Evolutionary conservation across 2,797 vertebrate species (phyloP).

Genomic region (Chloroceryle inda): DNA sequence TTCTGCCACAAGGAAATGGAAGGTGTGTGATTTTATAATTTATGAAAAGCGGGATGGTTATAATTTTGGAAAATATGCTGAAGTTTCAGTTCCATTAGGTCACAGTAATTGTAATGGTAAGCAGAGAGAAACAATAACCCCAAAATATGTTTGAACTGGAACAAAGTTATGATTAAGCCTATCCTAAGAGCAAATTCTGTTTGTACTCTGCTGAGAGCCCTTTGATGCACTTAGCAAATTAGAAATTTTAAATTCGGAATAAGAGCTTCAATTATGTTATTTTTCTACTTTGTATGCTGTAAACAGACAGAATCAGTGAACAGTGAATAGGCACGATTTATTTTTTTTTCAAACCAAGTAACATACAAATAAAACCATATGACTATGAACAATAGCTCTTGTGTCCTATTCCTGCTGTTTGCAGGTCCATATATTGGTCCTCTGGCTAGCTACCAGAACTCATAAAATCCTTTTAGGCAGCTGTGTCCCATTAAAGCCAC

Average conservation of each 20-base stretch:
- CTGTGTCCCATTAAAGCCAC: conserved; percentile 67
- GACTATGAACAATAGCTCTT: conserved; percentile 48
- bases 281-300: not conserved
- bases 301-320: not conserved
- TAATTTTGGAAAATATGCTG: not conserved
- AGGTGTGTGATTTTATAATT: not conserved
- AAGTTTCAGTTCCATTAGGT: not conserved
- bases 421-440: conserved; percentile 48
- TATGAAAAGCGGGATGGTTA: not conserved
- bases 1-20: not conserved
- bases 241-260: not conserved
- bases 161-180: not conserved
- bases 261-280: conserved; percentile 8
- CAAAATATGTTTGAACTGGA: conserved; percentile 8
- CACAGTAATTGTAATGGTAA: not conserved
- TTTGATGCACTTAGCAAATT: not conserved
- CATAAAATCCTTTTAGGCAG: conserved; percentile 66
- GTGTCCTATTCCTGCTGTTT: conserved; percentile 40
- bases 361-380: conserved; percentile 46
- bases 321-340: not conserved
- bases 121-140: not conserved
- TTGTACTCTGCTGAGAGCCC: not conserved
- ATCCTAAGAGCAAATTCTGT: not conserved
- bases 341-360: not conserved
- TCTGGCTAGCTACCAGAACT: conserved; percentile 53